Evolutionary conservation across 2,888 invertebrate species (phyloP).

Genomic region (Napeogenes sylphis): DNA sequence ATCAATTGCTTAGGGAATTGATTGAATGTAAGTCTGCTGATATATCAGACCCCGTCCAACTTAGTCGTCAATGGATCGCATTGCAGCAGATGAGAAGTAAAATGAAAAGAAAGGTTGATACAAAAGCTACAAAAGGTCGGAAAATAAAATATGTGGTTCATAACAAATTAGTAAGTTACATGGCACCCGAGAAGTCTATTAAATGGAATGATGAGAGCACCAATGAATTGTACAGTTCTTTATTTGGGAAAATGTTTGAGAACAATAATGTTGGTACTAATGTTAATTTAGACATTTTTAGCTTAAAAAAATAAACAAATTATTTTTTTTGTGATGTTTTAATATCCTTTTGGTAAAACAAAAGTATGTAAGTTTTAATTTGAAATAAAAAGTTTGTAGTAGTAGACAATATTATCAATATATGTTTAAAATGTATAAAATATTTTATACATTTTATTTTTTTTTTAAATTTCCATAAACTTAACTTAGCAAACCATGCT

Average conservation of each 20-base stretch:
- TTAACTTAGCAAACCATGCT: too few species aligned
- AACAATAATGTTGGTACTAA: slow-evolving; percentile 50
- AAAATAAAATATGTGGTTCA: slow-evolving; percentile 92
- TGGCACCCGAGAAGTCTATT: slow-evolving; percentile 86
- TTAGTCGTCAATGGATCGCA: slow-evolving; percentile 93
- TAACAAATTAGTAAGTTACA: slow-evolving; percentile 91
- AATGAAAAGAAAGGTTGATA: slow-evolving; percentile 95
- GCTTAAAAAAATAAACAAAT: too few species aligned
- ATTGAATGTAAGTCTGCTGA: slow-evolving; percentile 94
- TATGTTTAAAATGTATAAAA: too few species aligned
- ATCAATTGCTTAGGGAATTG: slow-evolving; percentile 92
- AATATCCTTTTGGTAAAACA: too few species aligned
- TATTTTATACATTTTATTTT: too few species aligned
- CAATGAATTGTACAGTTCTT: slow-evolving; percentile 87
- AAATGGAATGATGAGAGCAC: slow-evolving; percentile 88
- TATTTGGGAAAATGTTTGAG: slow-evolving; percentile 84
- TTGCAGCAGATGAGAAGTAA: slow-evolving; percentile 94
- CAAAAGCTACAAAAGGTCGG: slow-evolving; percentile 95
- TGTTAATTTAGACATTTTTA: slow-evolving; percentile 9
- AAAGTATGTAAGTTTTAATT: too few species aligned
- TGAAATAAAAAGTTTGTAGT: too few species aligned
- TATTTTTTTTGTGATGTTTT: too few species aligned
- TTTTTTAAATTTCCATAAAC: too few species aligned
- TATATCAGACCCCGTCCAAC: slow-evolving; percentile 88
- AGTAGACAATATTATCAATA: too few species aligned